These are phyloP conservation scores for Atta cephalotes DNA, from an alignment of 1,140 invertebrate species.

Conservation along the genomic window DNA sequence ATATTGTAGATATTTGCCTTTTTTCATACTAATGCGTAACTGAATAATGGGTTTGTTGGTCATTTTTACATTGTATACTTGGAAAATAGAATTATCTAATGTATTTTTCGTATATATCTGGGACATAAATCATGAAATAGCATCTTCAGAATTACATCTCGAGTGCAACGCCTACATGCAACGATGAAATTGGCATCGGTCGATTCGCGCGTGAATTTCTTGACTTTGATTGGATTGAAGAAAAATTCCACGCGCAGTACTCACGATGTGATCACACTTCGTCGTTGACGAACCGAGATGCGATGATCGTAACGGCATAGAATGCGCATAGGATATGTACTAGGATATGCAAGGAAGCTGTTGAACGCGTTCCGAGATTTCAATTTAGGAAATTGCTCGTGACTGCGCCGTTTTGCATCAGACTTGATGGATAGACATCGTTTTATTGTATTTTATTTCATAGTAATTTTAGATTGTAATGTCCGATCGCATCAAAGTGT, in stretches of 20 bases:
- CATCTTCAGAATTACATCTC: background rate
- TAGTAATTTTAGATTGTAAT: background rate
- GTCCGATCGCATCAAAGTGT: background rate
- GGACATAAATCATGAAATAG: background rate
- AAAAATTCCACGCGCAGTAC: slow-evolving; percentile 2
- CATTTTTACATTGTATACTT: background rate
- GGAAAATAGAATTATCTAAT: background rate
- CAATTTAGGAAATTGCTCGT: slow-evolving; percentile 54
- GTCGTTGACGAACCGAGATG: slow-evolving; percentile 22
- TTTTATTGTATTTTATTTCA: slow-evolving; percentile 18
- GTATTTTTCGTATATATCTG: slow-evolving; percentile 3
- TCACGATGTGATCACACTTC: background rate
- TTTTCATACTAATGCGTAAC: background rate
- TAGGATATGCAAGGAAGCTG: slow-evolving; percentile 13
- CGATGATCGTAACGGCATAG: background rate
- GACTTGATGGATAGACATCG: background rate
- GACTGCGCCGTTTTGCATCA: background rate
- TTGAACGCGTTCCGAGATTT: background rate
- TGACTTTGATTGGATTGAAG: slow-evolving; percentile 11
- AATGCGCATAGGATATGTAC: slow-evolving; percentile 15
- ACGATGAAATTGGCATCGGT: background rate
- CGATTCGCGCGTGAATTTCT: slow-evolving; percentile 31
- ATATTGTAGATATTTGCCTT: background rate
- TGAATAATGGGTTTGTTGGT: slow-evolving; percentile 1
- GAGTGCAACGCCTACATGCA: background rate